phyloP scores from a whole-genome alignment of 2,888 invertebrate species.

The Hydraecia micacea region DNA sequence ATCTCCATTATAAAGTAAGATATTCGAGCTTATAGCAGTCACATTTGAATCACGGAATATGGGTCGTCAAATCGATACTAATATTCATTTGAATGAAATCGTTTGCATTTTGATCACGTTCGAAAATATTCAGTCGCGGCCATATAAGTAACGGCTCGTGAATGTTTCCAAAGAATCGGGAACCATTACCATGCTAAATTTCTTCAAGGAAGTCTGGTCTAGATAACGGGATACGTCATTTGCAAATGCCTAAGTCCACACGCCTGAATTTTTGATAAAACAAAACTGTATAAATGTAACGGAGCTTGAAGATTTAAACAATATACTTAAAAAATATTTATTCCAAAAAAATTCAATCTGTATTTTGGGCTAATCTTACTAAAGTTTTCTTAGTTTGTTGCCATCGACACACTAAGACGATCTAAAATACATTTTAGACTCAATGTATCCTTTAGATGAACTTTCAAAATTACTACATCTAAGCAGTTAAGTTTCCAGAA shows the following conservation, averaged over 20 bases:
- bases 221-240: conserved; percentile 73
- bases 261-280: conserved; percentile 30
- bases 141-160: conserved; percentile 79
- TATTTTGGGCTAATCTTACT: background rate
- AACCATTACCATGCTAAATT: conserved; percentile 79
- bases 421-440: conserved; percentile 24
- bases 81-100: conserved; percentile 72
- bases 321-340: background rate
- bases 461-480: conserved; percentile 1
- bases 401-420: background rate
- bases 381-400: background rate
- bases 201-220: conserved; percentile 76
- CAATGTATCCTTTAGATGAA: conserved; percentile 9
- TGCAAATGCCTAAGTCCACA: conserved; percentile 53
- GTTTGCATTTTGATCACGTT: conserved; percentile 81
- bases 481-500: conserved; percentile 20
- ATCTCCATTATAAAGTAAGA: background rate
- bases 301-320: conserved; percentile 3
- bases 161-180: conserved; percentile 78
- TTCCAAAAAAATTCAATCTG: background rate
- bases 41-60: conserved; percentile 33
- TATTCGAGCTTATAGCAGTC: conserved; percentile 1
- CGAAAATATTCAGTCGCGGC: conserved; percentile 78
- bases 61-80: conserved; percentile 62
- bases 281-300: conserved; percentile 25